phyloP scores from a whole-genome alignment of 2,888 invertebrate genomes.

The Lacanobia oleracea region DNA sequence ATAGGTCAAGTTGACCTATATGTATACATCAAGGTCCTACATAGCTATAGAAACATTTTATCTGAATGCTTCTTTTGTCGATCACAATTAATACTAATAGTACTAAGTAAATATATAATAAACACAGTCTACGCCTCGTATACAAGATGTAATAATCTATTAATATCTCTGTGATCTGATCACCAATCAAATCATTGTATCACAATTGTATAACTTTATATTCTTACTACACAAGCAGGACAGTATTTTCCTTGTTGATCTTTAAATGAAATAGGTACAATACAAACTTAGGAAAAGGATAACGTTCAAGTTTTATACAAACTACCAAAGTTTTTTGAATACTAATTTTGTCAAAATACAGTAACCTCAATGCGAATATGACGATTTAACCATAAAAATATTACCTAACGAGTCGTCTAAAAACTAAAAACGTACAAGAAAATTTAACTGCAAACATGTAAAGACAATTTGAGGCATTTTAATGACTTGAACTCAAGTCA shows the following conservation, averaged over 20 bases:
- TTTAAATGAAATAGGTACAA: not conserved
- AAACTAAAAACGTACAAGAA: not conserved
- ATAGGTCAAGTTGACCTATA: conserved; percentile 1
- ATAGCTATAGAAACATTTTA: not conserved
- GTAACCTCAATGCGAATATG: not conserved
- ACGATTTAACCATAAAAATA: not conserved
- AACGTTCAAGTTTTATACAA: not conserved
- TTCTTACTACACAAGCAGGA: not conserved
- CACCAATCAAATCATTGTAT: conserved; percentile 4
- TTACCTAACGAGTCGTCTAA: not conserved
- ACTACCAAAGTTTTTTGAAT: not conserved
- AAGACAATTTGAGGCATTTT: not conserved
- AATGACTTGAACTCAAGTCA: conserved; percentile 8
- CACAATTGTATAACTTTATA: conserved; percentile 9
- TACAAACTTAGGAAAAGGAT: not conserved
- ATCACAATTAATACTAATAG: not conserved
- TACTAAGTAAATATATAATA: too few relatives aligned
- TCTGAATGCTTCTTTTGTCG: not conserved
- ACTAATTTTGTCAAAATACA: not conserved
- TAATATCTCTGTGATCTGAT: conserved; percentile 27
- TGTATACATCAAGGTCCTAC: not conserved
- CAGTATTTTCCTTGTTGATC: conserved; percentile 1
- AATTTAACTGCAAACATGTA: not conserved
- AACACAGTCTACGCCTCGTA: not conserved
- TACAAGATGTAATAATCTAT: conserved; percentile 32